A percentile compares a stretch with the other conserved stretches of the same genome.
phyloP scores from a whole-genome alignment of 2,113 vertebrate genomes.

The Vidua macroura region DNA sequence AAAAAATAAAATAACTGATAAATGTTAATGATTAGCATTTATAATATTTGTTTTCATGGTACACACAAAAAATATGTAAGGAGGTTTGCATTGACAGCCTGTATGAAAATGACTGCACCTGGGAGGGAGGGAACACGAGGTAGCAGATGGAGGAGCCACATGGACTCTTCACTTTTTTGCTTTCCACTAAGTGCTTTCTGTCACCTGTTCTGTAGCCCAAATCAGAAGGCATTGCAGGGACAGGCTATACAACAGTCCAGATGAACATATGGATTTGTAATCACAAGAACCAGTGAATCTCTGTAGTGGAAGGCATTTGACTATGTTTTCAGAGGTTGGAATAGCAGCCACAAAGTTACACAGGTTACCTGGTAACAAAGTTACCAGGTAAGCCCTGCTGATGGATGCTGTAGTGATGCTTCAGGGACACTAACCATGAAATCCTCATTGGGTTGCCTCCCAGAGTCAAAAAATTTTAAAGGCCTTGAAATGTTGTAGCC shows the following conservation, averaged over 20 bases:
- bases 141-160: neutral
- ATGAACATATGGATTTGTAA: neutral
- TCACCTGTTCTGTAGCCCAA: neutral
- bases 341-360: neutral
- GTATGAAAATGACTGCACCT: neutral
- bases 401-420: rapidly evolving
- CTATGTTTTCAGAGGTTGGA: neutral
- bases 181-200: neutral
- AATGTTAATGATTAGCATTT: neutral
- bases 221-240: neutral
- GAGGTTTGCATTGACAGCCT: neutral
- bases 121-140: neutral
- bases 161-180: neutral
- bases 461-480: neutral
- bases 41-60: neutral
- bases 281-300: neutral
- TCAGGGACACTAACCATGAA: neutral
- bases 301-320: neutral
- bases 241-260: rapidly evolving
- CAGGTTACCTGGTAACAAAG: too few relatives aligned
- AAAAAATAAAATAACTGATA: neutral
- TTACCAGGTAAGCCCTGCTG: neutral
- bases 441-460: neutral
- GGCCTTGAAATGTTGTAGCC: neutral
- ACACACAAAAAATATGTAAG: neutral